Conservation (phyloP, 2,888 invertebrate genomes). For the Drosophila ezoana region DNA sequence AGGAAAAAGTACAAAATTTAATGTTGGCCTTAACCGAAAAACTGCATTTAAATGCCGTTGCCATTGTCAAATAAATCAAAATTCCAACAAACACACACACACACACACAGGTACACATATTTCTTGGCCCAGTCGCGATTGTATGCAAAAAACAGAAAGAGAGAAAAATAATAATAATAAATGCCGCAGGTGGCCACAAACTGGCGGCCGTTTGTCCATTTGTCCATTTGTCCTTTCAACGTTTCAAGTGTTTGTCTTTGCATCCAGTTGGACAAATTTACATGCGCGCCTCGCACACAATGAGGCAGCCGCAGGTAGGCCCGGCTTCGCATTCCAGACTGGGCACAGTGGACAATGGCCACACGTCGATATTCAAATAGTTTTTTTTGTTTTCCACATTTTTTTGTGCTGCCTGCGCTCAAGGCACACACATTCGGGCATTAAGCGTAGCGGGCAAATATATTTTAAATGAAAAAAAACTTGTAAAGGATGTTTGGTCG, state of each 20-base stretch:
- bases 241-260: conserved; percentile 77
- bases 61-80: conserved; percentile 73
- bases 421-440: conserved; percentile 41
- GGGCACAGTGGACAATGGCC: conserved; percentile 59
- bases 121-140: conserved; percentile 53
- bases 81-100: conserved; percentile 14
- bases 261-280: conserved; percentile 77
- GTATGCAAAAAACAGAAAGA: conserved; percentile 70
- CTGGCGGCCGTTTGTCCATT: conserved; percentile 45
- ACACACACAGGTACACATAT: conserved; percentile 45
- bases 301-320: conserved; percentile 48
- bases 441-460: conserved; percentile 42
- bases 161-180: conserved; percentile 42
- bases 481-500: conserved; percentile 58
- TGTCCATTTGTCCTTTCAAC: conserved; percentile 47
- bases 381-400: conserved; percentile 16
- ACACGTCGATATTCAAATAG: conserved; percentile 79
- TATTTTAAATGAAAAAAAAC: conserved; percentile 60
- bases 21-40: conserved; percentile 35
- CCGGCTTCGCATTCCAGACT: conserved; percentile 34
- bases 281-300: conserved; percentile 74
- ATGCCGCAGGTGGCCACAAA: conserved; percentile 75
- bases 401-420: conserved; percentile 29
- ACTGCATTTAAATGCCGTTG: conserved; percentile 51
- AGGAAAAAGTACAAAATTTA: conserved; percentile 34